Evolutionary conservation across 1,140 invertebrate species (phyloP).

Genomic region (Hycleus cichorii): DNA sequence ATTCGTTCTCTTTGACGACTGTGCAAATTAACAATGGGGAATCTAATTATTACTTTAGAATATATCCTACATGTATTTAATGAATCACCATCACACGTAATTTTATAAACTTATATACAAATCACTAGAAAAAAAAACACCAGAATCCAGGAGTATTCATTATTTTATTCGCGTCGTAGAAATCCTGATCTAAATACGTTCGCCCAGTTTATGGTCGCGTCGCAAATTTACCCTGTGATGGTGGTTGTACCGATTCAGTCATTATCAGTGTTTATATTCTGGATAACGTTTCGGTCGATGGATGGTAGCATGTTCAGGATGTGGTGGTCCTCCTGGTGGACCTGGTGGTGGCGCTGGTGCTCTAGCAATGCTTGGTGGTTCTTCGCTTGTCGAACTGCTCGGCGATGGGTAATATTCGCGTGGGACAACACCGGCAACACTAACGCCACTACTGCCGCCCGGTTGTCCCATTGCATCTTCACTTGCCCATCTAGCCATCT

Average conservation of each 20-base stretch:
- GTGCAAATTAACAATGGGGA: too few relatives aligned
- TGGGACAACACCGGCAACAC: constrained; percentile 35
- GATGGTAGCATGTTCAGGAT: constrained; percentile 41
- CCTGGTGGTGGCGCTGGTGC: constrained; percentile 32
- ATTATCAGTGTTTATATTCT: constrained; percentile 56
- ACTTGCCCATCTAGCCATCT: constrained; percentile 85
- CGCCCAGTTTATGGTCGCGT: background rate
- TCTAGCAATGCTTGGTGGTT: constrained; percentile 40
- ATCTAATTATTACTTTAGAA: constrained; percentile 1
- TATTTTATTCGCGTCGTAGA: too few relatives aligned
- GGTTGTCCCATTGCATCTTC: constrained; percentile 68
- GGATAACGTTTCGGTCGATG: constrained; percentile 47
- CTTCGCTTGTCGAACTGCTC: constrained; percentile 36
- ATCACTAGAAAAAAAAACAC: too few relatives aligned
- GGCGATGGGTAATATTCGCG: constrained; percentile 48
- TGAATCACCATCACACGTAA: constrained; percentile 9
- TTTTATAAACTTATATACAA: background rate
- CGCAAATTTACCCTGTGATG: constrained; percentile 22
- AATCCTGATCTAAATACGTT: too few relatives aligned
- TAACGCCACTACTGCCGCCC: constrained; percentile 48
- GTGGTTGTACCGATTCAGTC: constrained; percentile 22
- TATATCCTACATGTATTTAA: constrained; percentile 5
- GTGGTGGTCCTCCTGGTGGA: constrained; percentile 29
- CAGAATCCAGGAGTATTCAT: too few relatives aligned
- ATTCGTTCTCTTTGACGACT: too few relatives aligned